Evolutionary conservation across 2,113 vertebrate species (phyloP).

Genomic region (Isurus oxyrinchus): DNA sequence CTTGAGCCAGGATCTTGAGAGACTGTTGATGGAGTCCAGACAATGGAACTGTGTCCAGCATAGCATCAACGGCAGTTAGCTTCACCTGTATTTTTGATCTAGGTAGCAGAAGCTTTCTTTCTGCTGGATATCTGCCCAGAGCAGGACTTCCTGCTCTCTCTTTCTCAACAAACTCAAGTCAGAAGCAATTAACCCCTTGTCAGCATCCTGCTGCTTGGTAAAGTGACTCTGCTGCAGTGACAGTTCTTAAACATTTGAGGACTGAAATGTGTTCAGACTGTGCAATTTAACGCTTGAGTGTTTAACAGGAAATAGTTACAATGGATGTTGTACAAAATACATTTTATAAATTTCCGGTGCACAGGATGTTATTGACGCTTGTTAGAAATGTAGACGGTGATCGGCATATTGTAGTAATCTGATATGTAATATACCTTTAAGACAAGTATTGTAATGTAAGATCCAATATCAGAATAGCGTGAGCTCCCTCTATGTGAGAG

Average conservation of each 20-base stretch:
- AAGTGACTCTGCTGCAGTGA: background rate
- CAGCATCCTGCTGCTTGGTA: too few species aligned
- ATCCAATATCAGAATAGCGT: too few species aligned
- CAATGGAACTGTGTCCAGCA: background rate
- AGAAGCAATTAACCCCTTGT: background rate
- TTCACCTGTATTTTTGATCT: background rate
- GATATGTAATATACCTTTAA: too few species aligned
- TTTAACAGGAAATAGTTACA: background rate
- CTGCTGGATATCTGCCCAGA: background rate
- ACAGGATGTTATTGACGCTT: background rate
- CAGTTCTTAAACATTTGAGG: background rate
- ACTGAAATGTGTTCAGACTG: background rate
- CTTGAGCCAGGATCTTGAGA: background rate
- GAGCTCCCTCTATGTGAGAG: too few species aligned
- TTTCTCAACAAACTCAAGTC: background rate
- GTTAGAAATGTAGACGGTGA: background rate
- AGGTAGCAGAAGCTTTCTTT: background rate
- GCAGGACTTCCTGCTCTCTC: background rate
- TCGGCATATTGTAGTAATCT: too few species aligned
- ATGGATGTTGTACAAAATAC: background rate
- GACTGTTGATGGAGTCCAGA: background rate
- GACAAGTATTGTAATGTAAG: too few species aligned
- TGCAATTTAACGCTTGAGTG: background rate
- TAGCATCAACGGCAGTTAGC: background rate
- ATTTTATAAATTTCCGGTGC: background rate